A percentile compares a stretch with the other conserved stretches of the same genome.
phyloP scores from a whole-genome alignment of 1,140 invertebrate species.

The Drosophila rufa region DNA sequence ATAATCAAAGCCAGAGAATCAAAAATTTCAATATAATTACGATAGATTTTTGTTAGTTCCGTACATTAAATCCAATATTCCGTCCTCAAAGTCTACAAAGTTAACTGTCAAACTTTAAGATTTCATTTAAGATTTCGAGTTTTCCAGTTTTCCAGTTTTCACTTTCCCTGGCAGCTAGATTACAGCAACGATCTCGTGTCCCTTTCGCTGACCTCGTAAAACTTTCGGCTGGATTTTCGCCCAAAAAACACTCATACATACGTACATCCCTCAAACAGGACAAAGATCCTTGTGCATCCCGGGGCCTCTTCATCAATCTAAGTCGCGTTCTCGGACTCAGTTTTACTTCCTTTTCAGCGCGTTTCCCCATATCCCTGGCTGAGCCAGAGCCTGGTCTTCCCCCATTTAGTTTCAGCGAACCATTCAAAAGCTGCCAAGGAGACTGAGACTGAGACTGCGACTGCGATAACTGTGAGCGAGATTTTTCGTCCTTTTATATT shows the following conservation, averaged over 20 bases:
- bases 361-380: constrained; percentile 10
- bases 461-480: constrained; percentile 18
- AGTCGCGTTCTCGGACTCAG: constrained; percentile 9
- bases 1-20: background rate
- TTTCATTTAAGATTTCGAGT: background rate
- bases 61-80: no score
- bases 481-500: constrained; percentile 30
- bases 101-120: background rate
- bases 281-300: constrained; percentile 22
- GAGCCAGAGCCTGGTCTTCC: background rate
- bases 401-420: constrained; percentile 17
- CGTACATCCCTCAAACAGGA: constrained; percentile 4
- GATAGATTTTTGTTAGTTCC: no score
- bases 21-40: no score
- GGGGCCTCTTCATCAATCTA: constrained; percentile 32
- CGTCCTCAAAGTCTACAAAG: no score
- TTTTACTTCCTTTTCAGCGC: constrained; percentile 8
- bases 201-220: constrained; percentile 29
- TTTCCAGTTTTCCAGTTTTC: background rate
- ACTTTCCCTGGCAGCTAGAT: background rate
- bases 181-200: background rate
- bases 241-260: background rate
- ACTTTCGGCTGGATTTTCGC: constrained; percentile 18
- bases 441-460: background rate
- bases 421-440: constrained; percentile 35